phyloP scores from a whole-genome alignment of 2,888 invertebrate genomes.

The Dynastes hyllus region DNA sequence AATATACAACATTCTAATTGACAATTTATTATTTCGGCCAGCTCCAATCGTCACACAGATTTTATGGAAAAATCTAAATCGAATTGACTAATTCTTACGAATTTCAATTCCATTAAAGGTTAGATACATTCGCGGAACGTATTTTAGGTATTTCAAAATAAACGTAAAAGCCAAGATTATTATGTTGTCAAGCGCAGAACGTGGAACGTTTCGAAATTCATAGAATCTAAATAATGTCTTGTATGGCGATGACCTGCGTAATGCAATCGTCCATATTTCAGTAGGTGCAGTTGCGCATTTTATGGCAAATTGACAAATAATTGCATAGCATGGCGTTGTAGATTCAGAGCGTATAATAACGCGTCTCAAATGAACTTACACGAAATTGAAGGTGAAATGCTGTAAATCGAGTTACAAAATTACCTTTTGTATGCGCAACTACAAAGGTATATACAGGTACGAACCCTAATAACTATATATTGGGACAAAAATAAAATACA shows the following conservation, averaged over 20 bases:
- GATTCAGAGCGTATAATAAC: constrained; percentile 11
- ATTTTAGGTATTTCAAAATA: constrained; percentile 5
- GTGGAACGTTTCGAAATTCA: constrained; percentile 22
- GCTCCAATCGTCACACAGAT: too few relatives aligned
- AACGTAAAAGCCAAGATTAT: constrained; percentile 6
- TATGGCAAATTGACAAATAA: constrained; percentile 26
- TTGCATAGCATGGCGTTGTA: neutral
- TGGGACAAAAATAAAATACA: too few relatives aligned
- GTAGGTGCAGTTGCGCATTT: constrained; percentile 34
- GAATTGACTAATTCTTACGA: too few relatives aligned
- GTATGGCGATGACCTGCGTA: constrained; percentile 4
- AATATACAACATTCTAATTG: too few relatives aligned
- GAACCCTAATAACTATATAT: too few relatives aligned
- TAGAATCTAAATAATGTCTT: constrained; percentile 32
- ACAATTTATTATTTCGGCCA: too few relatives aligned
- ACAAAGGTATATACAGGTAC: too few relatives aligned
- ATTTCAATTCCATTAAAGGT: too few relatives aligned
- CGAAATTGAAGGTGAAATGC: neutral
- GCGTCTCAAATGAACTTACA: constrained; percentile 9
- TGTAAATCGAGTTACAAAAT: neutral
- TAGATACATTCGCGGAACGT: neutral
- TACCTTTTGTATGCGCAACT: neutral
- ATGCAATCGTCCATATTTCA: constrained; percentile 9
- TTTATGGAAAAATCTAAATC: too few relatives aligned
- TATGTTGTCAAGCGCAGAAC: constrained; percentile 23